A percentile compares a stretch with the other conserved stretches of the same genome.
These are phyloP conservation scores for Nasua narica DNA, from an alignment of 2,797 vertebrate genomes.

Conservation along the genomic window DNA sequence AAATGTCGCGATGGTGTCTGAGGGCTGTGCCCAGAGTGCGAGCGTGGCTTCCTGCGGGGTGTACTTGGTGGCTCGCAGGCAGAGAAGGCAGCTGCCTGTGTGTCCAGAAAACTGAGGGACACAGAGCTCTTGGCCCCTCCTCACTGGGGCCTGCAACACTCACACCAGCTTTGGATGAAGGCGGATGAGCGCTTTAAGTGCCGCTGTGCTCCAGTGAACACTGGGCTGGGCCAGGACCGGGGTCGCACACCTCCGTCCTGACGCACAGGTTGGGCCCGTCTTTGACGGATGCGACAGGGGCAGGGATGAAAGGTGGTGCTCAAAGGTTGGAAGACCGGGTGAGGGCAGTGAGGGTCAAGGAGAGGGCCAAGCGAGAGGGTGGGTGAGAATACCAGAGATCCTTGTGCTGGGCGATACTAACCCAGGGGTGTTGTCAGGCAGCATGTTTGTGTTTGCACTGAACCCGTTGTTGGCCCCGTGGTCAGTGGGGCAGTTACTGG, in stretches of 20 bases:
- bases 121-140: neutral
- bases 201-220: neutral
- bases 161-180: neutral
- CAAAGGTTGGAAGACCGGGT: neutral
- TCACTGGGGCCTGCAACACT: rapidly evolving
- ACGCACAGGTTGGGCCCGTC: neutral
- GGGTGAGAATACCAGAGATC: too few relatives aligned
- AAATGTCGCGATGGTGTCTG: neutral
- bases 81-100: neutral
- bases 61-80: neutral
- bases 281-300: neutral
- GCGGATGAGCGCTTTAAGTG: neutral
- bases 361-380: neutral
- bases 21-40: neutral
- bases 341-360: neutral
- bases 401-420: neutral
- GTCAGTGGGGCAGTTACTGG: neutral
- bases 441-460: neutral
- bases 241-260: neutral
- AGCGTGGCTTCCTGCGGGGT: neutral
- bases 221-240: neutral
- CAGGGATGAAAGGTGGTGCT: neutral
- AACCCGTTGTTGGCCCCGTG: neutral
- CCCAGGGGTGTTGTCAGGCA: neutral
- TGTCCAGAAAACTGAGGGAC: neutral